These are phyloP conservation scores for Cyanocitta stelleri DNA, from an alignment of 2,113 vertebrate species.

Conservation along the genomic window DNA sequence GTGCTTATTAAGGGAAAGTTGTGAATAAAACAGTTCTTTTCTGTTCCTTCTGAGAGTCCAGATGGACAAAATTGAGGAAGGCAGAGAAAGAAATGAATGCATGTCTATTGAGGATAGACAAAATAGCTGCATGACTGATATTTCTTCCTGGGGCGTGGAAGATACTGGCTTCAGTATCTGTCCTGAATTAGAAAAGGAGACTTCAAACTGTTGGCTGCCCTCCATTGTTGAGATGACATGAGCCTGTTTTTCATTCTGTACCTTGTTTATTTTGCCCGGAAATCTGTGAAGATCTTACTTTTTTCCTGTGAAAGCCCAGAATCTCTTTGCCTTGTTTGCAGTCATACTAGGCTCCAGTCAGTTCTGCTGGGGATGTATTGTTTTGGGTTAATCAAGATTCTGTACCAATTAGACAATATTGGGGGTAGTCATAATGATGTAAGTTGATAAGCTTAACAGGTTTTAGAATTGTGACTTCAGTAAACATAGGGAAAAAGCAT, in stretches of 20 bases:
- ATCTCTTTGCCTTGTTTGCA: not conserved
- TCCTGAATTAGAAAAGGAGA: not conserved
- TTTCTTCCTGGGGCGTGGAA: not conserved
- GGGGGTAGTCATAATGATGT: not conserved
- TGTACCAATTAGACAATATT: not conserved
- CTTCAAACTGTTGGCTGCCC: not conserved
- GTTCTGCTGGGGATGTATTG: not conserved
- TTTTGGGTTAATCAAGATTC: not conserved
- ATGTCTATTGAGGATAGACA: not conserved
- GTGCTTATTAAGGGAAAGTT: not conserved
- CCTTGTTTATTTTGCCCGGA: not conserved
- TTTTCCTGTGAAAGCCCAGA: not conserved
- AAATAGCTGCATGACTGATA: not conserved
- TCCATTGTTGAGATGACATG: not conserved
- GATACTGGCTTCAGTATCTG: not conserved
- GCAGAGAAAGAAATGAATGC: not conserved
- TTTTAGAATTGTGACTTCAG: not conserved
- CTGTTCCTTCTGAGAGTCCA: not conserved
- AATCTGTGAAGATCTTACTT: not conserved
- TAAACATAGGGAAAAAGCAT: not conserved
- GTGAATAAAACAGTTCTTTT: not conserved
- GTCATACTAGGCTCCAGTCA: not conserved
- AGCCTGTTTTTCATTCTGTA: not conserved
- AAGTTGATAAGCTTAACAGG: not conserved
- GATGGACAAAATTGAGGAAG: not conserved